phyloP scores from a whole-genome alignment of 2,888 invertebrate species.

The Clunio marinus region DNA sequence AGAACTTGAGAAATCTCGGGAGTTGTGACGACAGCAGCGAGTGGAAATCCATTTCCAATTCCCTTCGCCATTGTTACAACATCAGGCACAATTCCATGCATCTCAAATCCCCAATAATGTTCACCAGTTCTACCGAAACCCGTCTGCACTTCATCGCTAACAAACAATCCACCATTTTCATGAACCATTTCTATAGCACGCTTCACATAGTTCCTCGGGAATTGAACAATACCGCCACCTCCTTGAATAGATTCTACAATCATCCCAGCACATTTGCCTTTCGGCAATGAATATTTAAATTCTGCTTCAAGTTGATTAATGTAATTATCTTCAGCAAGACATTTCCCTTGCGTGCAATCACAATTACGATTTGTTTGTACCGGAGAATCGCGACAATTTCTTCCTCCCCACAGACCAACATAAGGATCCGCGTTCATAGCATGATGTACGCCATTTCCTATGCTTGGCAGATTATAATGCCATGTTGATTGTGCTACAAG shows the following conservation, averaged over 20 bases:
- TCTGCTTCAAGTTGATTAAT: constrained; percentile 54
- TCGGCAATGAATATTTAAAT: constrained; percentile 72
- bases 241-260: constrained; percentile 97
- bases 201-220: constrained; percentile 79
- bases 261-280: constrained; percentile 77
- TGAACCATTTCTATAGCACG: constrained; percentile 74
- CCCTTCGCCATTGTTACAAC: constrained; percentile 96
- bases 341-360: constrained; percentile 58
- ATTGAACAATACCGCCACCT: constrained; percentile 90
- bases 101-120: constrained; percentile 94
- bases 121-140: constrained; percentile 95
- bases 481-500: constrained; percentile 68
- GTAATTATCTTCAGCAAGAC: constrained; percentile 56
- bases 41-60: constrained; percentile 92
- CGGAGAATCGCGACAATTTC: constrained; percentile 80
- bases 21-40: constrained; percentile 93
- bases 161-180: constrained; percentile 78
- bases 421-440: constrained; percentile 91
- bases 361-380: constrained; percentile 68
- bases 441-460: constrained; percentile 71
- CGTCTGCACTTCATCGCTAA: constrained; percentile 95
- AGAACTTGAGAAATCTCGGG: constrained; percentile 78
- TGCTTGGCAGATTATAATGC: constrained; percentile 67
- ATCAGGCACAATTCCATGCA: constrained; percentile 81
- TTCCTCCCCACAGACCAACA: constrained; percentile 85